These are phyloP conservation scores for Phenganax stokvisi DNA, from an alignment of 92 coral and sea anemone genomes.

Conservation along the genomic window DNA sequence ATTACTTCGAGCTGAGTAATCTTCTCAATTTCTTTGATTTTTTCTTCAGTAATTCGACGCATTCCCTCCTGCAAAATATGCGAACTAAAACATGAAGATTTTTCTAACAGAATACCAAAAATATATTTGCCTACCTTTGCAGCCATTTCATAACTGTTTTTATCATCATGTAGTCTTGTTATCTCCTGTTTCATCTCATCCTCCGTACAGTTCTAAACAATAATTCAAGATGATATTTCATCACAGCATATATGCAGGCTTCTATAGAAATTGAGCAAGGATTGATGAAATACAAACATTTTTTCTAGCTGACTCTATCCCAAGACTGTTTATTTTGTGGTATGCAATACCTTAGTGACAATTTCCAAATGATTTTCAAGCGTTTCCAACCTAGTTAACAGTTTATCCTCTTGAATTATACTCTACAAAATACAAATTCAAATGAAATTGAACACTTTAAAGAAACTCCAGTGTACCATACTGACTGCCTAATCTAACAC, in stretches of 20 bases:
- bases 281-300: background rate
- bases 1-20: constrained; percentile 80
- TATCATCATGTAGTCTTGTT: constrained; percentile 75
- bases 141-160: constrained; percentile 91
- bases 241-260: background rate
- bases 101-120: background rate
- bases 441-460: background rate
- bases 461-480: background rate
- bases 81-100: background rate
- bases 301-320: background rate
- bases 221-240: background rate
- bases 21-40: constrained; percentile 80
- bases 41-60: constrained; percentile 77
- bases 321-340: background rate
- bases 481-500: background rate
- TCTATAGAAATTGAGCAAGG: background rate
- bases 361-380: constrained; percentile 94
- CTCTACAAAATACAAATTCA: constrained; percentile 47
- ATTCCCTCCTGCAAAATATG: constrained; percentile 61
- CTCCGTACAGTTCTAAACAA: constrained; percentile 69
- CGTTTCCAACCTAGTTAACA: constrained; percentile 89
- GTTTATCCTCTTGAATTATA: constrained; percentile 93
- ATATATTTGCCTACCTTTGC: constrained; percentile 62
- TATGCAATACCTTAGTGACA: constrained; percentile 62
- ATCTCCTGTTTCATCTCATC: constrained; percentile 74